These are phyloP conservation scores for Nemoura dubitans DNA, from an alignment of 2,888 invertebrate species.

Conservation along the genomic window DNA sequence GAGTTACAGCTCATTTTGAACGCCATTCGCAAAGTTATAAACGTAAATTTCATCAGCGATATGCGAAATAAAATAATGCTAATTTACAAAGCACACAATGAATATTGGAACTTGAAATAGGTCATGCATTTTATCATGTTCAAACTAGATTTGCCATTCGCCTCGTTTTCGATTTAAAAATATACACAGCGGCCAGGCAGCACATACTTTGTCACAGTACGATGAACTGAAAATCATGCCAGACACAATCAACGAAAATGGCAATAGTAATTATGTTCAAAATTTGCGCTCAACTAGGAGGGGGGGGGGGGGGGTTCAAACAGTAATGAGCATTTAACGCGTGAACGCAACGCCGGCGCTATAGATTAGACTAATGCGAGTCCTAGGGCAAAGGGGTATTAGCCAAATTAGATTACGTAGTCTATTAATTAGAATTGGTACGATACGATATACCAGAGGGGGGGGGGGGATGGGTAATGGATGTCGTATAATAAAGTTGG, in stretches of 20 bases:
- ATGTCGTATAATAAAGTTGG: neutral
- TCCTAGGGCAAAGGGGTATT: neutral
- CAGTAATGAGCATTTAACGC: neutral
- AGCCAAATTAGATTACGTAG: slow-evolving; percentile 12
- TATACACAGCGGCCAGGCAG: neutral
- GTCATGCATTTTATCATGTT: neutral
- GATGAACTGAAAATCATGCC: neutral
- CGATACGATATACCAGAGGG: neutral
- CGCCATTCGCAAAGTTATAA: neutral
- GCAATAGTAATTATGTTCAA: neutral
- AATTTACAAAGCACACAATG: neutral
- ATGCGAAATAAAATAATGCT: neutral
- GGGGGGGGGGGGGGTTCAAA: neutral
- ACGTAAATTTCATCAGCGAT: neutral
- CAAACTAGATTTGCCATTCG: neutral
- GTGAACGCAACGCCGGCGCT: neutral
- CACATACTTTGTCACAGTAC: neutral
- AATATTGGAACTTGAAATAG: neutral
- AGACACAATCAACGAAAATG: neutral
- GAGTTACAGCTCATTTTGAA: neutral
- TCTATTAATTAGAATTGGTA: slow-evolving; percentile 7
- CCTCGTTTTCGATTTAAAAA: neutral
- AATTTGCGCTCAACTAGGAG: neutral
- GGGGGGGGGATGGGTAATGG: neutral
- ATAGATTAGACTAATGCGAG: neutral